Conservation (phyloP, 2,888 invertebrate species). For the Monochamus alternatus region DNA sequence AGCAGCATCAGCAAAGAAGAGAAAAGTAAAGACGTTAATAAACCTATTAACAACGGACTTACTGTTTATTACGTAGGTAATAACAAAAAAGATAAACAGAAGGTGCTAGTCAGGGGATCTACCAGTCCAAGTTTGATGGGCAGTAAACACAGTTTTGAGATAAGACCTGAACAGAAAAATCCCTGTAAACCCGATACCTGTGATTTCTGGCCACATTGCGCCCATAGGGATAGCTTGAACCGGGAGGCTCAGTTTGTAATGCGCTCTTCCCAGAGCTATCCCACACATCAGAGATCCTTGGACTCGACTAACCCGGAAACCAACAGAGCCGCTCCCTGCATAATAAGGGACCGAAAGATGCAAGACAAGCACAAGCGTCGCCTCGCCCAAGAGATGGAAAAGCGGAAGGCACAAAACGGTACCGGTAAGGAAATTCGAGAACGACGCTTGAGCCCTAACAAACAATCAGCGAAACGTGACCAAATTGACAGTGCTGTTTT, state of each 20-base stretch:
- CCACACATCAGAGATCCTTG: slow-evolving; percentile 71
- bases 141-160: slow-evolving; percentile 58
- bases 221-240: slow-evolving; percentile 69
- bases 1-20: slow-evolving; percentile 59
- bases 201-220: slow-evolving; percentile 78
- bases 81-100: slow-evolving; percentile 67
- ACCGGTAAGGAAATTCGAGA: slow-evolving; percentile 43
- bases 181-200: slow-evolving; percentile 74
- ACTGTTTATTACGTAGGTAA: slow-evolving; percentile 67
- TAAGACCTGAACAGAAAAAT: slow-evolving; percentile 51
- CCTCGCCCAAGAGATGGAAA: slow-evolving; percentile 46
- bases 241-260: slow-evolving; percentile 66
- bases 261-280: slow-evolving; percentile 74
- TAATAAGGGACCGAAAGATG: slow-evolving; percentile 40
- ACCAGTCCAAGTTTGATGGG: slow-evolving; percentile 69
- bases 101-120: slow-evolving; percentile 70
- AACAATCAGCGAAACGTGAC: slow-evolving; percentile 43
- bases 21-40: slow-evolving; percentile 58
- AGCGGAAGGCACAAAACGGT: slow-evolving; percentile 44
- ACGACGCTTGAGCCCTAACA: slow-evolving; percentile 58
- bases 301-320: slow-evolving; percentile 59
- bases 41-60: slow-evolving; percentile 64
- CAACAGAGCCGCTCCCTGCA: slow-evolving; percentile 17
- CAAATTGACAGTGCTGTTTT: slow-evolving; percentile 45
- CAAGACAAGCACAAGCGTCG: slow-evolving; percentile 55